Evolutionary conservation across 2,113 vertebrate genomes (phyloP), one percentile per base, ranked within the genome.

Genomic region (Vanacampus margaritifer): DNA sequence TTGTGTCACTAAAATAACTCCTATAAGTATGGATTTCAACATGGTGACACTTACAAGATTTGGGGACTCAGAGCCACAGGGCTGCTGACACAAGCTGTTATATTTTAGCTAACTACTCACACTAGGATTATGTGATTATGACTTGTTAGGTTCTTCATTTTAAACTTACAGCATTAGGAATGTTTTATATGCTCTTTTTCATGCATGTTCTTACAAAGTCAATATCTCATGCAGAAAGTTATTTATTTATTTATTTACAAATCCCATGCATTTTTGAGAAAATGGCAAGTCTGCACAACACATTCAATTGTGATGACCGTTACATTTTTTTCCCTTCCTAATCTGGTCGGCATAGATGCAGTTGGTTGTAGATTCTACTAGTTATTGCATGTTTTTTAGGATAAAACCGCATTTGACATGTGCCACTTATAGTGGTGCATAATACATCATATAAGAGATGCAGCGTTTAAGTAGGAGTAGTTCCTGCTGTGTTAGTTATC

Each of bases 21-120:
- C 88, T 91, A 89, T 91, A 92, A 93, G 90, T 92, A 93, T 88
- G 76, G 77, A 84, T 81, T 88, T 87, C 86, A 85, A 72, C 83
- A 73, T 62, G 46, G 73, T 77, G 88, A 87, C 83, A 91, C 84
- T 88, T 75, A 90, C 26, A 88, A 83, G 81, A 86, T 86, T 72
- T 23, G 56, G 51, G 64, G 50, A 43, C 65, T 17, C 67, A 79
- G 73, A 69, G 68, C 72, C 36, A 10, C 19, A 43, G 43, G 41
- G 71, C 48, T 1, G 41, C 69, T 50, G 43, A 36, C 67, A 58
- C 66, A 1, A 61, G 19, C 36, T 43, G 69, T 62, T 50, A 26
- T 3, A 1, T 28, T 69, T 39, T 16, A 2, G 41, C 36, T 1
- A 46, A 24, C 59, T 13, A 61, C n/a, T 62, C 13, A 41, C n/a